Conservation (phyloP, 2,113 vertebrate species). For the Columba livia region DNA sequence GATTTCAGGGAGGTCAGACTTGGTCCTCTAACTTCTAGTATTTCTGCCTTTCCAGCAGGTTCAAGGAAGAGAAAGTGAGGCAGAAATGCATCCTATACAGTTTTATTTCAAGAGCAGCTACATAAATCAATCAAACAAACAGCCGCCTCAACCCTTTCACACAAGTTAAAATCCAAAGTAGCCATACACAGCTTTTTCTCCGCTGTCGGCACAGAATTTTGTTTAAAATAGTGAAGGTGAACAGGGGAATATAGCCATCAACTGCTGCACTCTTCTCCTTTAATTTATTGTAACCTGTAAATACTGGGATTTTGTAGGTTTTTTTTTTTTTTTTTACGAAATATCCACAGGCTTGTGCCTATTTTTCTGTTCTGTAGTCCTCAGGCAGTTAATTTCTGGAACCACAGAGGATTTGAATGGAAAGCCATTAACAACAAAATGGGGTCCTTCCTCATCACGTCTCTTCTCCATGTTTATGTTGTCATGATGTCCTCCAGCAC, state of each 20-base stretch:
- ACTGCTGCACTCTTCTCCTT: background rate
- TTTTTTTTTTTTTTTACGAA: background rate
- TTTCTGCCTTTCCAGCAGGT: background rate
- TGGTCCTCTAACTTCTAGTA: background rate
- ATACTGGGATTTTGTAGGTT: background rate
- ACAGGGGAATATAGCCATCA: background rate
- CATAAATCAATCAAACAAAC: background rate
- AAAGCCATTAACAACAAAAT: background rate
- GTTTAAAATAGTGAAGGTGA: background rate
- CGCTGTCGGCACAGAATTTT: background rate
- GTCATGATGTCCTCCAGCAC: accelerated
- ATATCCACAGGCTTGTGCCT: background rate
- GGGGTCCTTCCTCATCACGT: background rate
- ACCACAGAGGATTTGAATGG: background rate
- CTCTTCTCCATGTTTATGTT: background rate
- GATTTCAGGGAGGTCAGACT: background rate
- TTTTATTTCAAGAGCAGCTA: background rate
- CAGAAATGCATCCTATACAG: background rate
- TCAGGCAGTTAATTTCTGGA: background rate
- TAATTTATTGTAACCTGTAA: background rate
- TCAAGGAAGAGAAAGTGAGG: background rate
- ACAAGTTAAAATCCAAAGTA: background rate
- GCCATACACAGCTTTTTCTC: background rate
- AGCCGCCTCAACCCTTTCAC: background rate
- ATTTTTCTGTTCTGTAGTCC: background rate